Conservation (phyloP, 1,140 invertebrate genomes). For the Drosophila kurseongensis region DNA sequence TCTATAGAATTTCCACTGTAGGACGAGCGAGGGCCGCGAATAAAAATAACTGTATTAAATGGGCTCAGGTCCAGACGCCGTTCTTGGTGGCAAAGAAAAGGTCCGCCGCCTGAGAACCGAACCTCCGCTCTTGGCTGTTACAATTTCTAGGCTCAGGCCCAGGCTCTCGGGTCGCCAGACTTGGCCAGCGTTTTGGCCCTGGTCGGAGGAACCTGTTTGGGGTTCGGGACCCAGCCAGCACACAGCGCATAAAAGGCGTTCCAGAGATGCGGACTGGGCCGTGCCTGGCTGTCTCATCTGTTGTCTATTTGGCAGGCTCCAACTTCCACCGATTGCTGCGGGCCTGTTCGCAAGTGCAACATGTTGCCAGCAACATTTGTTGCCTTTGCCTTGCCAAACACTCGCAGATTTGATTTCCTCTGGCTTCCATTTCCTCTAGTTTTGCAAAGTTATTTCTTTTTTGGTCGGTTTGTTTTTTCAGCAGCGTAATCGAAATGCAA, state of each 20-base stretch:
- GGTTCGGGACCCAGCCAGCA: conserved; percentile 1
- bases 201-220: conserved; percentile 58
- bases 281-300: conserved; percentile 73
- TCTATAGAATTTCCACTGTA: conserved; percentile 6
- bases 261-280: conserved; percentile 55
- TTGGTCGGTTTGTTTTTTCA: conserved; percentile 63
- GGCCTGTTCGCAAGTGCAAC: conserved; percentile 67
- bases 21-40: conserved; percentile 27
- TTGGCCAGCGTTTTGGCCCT: conserved; percentile 27
- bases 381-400: conserved; percentile 41
- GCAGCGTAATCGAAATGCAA: conserved; percentile 79
- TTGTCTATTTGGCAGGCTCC: conserved; percentile 73
- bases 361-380: conserved; percentile 72
- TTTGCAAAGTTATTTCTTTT: conserved; percentile 21
- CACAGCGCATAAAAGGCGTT: conserved; percentile 61
- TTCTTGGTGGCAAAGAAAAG: conserved; percentile 24
- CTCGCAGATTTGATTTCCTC: conserved; percentile 60
- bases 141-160: conserved; percentile 47
- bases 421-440: conserved; percentile 41
- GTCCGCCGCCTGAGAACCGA: conserved; percentile 50
- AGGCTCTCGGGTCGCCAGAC: conserved; percentile 11
- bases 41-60: conserved; percentile 82
- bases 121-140: conserved; percentile 61
- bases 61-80: conserved; percentile 57
- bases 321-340: conserved; percentile 58